phyloP scores from a whole-genome alignment of 2,888 invertebrate genomes.

The Zootermopsis nevadensis region DNA sequence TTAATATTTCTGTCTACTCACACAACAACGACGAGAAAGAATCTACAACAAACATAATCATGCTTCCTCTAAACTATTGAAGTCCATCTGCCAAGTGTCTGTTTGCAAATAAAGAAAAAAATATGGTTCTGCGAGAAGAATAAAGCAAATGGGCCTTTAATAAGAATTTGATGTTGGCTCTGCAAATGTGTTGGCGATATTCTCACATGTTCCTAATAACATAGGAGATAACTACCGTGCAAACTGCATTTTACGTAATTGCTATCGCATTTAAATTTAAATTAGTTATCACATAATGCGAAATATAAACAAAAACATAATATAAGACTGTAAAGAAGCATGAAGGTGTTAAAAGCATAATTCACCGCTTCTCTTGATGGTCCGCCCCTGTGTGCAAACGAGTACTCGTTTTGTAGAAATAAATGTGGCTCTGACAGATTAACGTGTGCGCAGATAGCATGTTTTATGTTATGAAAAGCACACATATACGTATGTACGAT shows the following conservation, averaged over 20 bases:
- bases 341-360: not conserved
- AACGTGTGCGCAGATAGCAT: too few relatives aligned
- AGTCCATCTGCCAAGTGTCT: not conserved
- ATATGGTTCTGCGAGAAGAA: not conserved
- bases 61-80: not conserved
- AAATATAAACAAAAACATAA: not conserved
- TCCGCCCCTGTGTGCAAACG: not conserved
- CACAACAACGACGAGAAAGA: not conserved
- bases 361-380: not conserved
- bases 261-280: not conserved
- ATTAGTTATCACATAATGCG: not conserved
- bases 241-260: not conserved
- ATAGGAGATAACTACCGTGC: not conserved
- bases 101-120: not conserved
- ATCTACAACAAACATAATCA: not conserved
- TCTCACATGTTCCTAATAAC: not conserved
- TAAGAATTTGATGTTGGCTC: slow-evolving; percentile 11
- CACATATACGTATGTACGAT: too few relatives aligned
- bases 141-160: slow-evolving; percentile 15
- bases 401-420: not conserved
- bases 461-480: too few relatives aligned
- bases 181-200: not conserved
- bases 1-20: not conserved
- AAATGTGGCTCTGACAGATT: not conserved
- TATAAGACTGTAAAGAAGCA: not conserved